Evolutionary conservation across 2,797 vertebrate genomes (phyloP).

Genomic region (Molossus molossus): DNA sequence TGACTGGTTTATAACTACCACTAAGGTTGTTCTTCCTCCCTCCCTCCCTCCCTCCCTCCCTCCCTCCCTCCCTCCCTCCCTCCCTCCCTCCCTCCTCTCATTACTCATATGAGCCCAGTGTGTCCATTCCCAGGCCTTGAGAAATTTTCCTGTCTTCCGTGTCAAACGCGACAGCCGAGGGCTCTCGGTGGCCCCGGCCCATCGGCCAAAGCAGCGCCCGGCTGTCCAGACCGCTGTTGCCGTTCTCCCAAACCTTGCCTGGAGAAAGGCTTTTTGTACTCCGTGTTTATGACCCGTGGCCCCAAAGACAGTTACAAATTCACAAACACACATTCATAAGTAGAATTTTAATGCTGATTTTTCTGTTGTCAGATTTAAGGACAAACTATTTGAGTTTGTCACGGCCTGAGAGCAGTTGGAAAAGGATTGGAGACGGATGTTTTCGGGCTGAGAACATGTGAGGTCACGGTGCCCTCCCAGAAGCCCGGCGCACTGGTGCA

Average conservation of each 20-base stretch:
- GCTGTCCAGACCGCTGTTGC: not conserved
- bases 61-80: rapidly evolving
- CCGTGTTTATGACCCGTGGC: not conserved
- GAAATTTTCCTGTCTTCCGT: not conserved
- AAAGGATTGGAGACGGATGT: constrained; percentile 54
- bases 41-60: too few relatives aligned
- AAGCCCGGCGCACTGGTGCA: not conserved
- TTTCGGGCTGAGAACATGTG: constrained; percentile 58
- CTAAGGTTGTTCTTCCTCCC: not conserved
- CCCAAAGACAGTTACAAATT: not conserved
- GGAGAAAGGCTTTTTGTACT: not conserved
- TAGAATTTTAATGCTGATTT: constrained; percentile 50
- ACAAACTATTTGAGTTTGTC: constrained; percentile 26
- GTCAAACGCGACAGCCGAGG: not conserved
- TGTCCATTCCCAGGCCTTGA: not conserved
- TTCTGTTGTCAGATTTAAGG: constrained; percentile 58
- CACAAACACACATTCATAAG: constrained; percentile 12
- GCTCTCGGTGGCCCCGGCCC: not conserved
- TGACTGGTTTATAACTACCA: not conserved
- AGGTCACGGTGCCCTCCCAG: constrained; percentile 72
- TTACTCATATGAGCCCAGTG: not conserved
- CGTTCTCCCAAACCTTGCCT: not conserved
- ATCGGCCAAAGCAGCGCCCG: rapidly evolving
- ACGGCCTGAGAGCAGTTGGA: constrained; percentile 39
- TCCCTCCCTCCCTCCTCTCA: rapidly evolving